Base-by-base conservation (phyloP, 2,888 invertebrate species). In the Odontothrips loti region DNA sequence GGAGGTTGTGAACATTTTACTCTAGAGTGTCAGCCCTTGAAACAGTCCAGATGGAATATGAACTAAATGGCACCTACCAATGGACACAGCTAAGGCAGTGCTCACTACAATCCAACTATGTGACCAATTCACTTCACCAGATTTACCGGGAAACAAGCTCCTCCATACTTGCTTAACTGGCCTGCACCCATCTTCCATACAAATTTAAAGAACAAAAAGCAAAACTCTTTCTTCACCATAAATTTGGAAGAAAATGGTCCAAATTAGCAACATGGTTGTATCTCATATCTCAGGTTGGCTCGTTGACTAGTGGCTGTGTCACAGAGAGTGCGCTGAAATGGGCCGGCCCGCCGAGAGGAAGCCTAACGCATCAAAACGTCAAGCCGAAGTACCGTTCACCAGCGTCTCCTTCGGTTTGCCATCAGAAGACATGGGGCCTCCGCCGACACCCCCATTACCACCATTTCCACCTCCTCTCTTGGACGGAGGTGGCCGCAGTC, bases 281-380 rank as follows among this genome's bases (percentile, higher is more conserved):
- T 12, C 11, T 58, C n/a, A n/a, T 27, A 27, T 27, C 27, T 27
- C 27, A 23, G 27, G 27, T 75, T 75, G 12, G 23, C 27, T 75
- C 27, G 68, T 75, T 75, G 68, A 75, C 68, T 75, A 75, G 68
- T 75, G 68, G 68, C 68, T 75, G 68, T 75, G 68, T 75, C 68
- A 75, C 68, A 75, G 27, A 75, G 68, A 27, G 68, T 27, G 68
- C 68, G 68, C 68, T 75, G 68, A 75, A 75, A 75, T 75, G 68
- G 68, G 23, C 68, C 27, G 27, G 20, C 34, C 34, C 34, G 34
- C 6, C 34, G 58, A 58, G 17, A 15, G 17, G n/a, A 58, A 58
- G 51, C 58, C 17, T 58, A 58, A 58, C 58, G n/a, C 34, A 58
- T 17, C 58, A 58, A 12, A 6, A 58, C 10, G 68, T 27, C 23